phyloP scores from a whole-genome alignment of 2,113 vertebrate genomes.

The Tychaedon coryphoeus region DNA sequence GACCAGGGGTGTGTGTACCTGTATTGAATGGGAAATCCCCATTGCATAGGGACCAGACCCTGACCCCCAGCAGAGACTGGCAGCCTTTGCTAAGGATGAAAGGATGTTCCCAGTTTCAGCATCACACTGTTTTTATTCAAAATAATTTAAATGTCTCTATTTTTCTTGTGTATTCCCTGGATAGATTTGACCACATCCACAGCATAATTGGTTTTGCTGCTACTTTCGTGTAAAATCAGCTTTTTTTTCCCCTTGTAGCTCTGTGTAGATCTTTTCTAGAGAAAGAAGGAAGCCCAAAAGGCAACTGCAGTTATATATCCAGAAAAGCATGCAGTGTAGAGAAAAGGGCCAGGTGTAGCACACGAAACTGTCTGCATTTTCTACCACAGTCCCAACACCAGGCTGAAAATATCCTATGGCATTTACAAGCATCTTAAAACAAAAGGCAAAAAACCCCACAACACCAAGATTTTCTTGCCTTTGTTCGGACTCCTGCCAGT shows the following conservation, averaged over 20 bases:
- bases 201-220: not conserved
- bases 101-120: not conserved
- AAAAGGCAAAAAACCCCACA: not conserved
- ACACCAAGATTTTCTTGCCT: not conserved
- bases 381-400: not conserved
- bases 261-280: not conserved
- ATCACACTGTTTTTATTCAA: not conserved
- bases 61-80: not conserved
- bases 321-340: not conserved
- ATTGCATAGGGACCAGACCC: fast-evolving
- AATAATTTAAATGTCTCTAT: not conserved
- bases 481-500: not conserved
- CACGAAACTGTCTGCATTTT: not conserved
- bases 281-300: not conserved
- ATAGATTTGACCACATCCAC: not conserved
- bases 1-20: not conserved
- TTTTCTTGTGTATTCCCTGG: not conserved
- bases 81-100: not conserved
- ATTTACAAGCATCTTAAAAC: not conserved
- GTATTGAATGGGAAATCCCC: not conserved
- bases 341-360: not conserved
- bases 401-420: not conserved
- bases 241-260: not conserved
- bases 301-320: not conserved
- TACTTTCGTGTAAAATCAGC: not conserved